Base-by-base conservation (phyloP, 2,797 vertebrate genomes). In the Sylvilagus floridanus region DNA sequence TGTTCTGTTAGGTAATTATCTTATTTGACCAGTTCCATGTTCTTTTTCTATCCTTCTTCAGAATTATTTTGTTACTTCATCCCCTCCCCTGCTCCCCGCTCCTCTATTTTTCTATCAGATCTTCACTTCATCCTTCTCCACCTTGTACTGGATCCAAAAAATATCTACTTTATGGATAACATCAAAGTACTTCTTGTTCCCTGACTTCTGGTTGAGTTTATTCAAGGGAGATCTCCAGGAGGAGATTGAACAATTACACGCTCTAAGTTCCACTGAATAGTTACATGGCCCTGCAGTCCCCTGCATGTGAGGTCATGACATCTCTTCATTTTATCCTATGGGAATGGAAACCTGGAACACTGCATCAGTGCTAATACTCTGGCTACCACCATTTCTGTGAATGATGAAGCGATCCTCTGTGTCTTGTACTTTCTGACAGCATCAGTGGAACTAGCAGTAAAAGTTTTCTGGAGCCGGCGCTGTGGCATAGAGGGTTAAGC, bases 201-300 rank as follows among this genome's bases (percentile, higher is more conserved):
- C 30, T 88, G 35, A 82, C 12, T 78, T 93, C 35, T 65, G 28
- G 13, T 76, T 94, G 66, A 11, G 63, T 82, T 93, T 88, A 60
- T 60, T 72, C 42, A 82, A 3, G 85, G 50, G 19, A 73, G 88
- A 2, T 7, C 35, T 85, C 35, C 19, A 65, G 28, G 60, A 85
- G 30, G 42, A 73, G 8, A 69, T 5, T 35, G 30, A 88, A 86
- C 37, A 83, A 35, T 7, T 76, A 11, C 52, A 17, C 66, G 66
- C 7, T 17, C 17, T 4, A 3, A 14, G 12, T 57, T 57, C 17
- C 14, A 57, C 12, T 57, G 54, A 17, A 14, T 17, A 57, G 8
- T 57, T 76, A 11, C 52, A 17, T 66, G 71, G 10, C 22, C 71
- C 9, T 47, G n/a, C 21, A 63, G 21, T 60, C 30, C 37, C 77